phyloP scores from a whole-genome alignment of 2,888 invertebrate species.

The Lamellibrachia columna region DNA sequence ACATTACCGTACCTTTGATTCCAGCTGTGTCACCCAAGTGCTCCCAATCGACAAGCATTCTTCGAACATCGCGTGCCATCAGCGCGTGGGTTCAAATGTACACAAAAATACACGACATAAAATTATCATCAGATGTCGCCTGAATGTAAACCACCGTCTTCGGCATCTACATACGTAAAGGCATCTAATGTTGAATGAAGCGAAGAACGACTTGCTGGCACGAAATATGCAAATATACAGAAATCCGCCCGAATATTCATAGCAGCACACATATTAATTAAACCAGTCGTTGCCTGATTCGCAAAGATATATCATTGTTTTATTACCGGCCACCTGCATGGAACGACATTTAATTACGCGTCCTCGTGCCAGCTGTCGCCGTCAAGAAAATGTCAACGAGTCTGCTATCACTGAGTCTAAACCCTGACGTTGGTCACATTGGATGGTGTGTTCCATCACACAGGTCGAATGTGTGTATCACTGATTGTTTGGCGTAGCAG shows the following conservation, averaged over 20 bases:
- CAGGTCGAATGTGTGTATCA: background rate
- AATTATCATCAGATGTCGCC: background rate
- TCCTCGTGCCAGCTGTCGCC: background rate
- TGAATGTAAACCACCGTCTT: background rate
- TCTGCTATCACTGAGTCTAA: background rate
- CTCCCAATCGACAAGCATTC: no score
- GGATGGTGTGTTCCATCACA: background rate
- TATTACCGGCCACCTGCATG: background rate
- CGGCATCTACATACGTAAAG: background rate
- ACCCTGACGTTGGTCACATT: background rate
- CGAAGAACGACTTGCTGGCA: background rate
- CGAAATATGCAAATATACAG: background rate
- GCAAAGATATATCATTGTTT: background rate
- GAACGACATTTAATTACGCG: background rate
- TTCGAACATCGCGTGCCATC: background rate
- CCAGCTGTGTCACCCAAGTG: background rate
- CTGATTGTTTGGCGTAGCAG: background rate
- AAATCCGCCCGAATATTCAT: background rate
- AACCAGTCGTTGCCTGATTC: background rate
- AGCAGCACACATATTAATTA: background rate
- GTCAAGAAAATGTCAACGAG: background rate
- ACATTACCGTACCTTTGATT: no score
- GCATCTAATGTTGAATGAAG: background rate
- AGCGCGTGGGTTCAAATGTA: background rate
- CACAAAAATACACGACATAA: background rate